These are phyloP conservation scores for Athetis lepigone DNA, from an alignment of 2,888 invertebrate genomes.

Conservation along the genomic window DNA sequence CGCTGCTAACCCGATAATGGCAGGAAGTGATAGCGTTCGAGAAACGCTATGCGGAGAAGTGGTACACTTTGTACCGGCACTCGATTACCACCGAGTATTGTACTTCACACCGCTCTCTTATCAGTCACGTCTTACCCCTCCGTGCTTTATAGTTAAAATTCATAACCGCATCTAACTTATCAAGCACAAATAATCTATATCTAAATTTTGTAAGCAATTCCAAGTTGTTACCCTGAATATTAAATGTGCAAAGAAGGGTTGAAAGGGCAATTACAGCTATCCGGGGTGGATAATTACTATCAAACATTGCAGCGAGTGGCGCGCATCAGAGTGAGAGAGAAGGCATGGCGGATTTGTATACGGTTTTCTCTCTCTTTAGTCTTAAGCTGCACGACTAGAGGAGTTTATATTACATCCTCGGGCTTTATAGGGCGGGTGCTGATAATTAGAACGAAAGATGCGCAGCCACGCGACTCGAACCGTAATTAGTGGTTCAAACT, in stretches of 20 bases:
- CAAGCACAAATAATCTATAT: slow-evolving; percentile 64
- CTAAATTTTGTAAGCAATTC: slow-evolving; percentile 70
- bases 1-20: slow-evolving; percentile 82
- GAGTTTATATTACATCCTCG: slow-evolving; percentile 74
- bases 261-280: slow-evolving; percentile 75
- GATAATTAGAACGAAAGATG: slow-evolving; percentile 89
- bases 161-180: slow-evolving; percentile 51
- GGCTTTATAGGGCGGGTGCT: slow-evolving; percentile 81
- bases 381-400: slow-evolving; percentile 74
- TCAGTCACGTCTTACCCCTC: slow-evolving; percentile 65
- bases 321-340: slow-evolving; percentile 62
- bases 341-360: slow-evolving; percentile 56
- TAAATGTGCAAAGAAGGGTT: slow-evolving; percentile 77
- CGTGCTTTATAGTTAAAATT: slow-evolving; percentile 59
- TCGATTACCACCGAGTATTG: slow-evolving; percentile 70
- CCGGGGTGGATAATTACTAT: slow-evolving; percentile 71
- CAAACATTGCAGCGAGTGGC: slow-evolving; percentile 67
- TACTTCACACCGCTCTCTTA: slow-evolving; percentile 66
- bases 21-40: slow-evolving; percentile 83
- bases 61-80: slow-evolving; percentile 74
- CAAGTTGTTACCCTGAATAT: slow-evolving; percentile 74
- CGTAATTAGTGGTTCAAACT: slow-evolving; percentile 75
- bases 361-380: slow-evolving; percentile 62
- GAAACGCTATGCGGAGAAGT: slow-evolving; percentile 74
- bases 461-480: slow-evolving; percentile 85